Evolutionary conservation across 1,140 invertebrate genomes (phyloP), one percentile per base, ranked within the genome.

Genomic region (Mesaphorura yosii): DNA sequence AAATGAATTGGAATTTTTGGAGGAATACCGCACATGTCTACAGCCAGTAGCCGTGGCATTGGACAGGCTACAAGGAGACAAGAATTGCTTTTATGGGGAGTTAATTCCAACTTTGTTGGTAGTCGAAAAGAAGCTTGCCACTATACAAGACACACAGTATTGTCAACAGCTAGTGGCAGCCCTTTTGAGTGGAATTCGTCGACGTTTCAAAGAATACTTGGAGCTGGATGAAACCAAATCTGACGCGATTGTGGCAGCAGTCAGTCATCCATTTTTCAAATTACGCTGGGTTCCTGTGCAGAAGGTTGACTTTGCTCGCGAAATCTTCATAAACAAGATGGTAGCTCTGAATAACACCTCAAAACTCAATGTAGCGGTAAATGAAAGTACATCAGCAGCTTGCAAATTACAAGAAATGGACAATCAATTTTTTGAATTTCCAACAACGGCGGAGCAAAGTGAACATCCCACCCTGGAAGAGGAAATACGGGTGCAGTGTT

Each of bases 201-300:
- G 17, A 48, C 10, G 2, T 34, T 2, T 14, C 12, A 14, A 10
- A 6, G 40, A 42, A 42, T 42, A 22, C 28, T 48, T 34, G 10
- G 25, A 3, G 6, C 4, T 2, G 7, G 12, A 34, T 37, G 17
- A 10, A 10, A 34, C 10, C n/a, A 10, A 34, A 34, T 10, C 10
- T 10, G 42, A 53, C 41, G 42, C 51, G 7, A 53, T 53, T 15
- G 2, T 53, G 17, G 51, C 42, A 15, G 39, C 51, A 3, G 27
- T 53, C 39, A 26, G 10, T 5, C 51, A 53, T 28, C 51, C 51
- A 7, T 53, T 47, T 45, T 47, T 47, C 41, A 53, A 53, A 47
- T 25, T 53, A 14, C 7, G 44, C 19, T 53, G 51, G 51, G 25
- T 53, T 22, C 51, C 51, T 2, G 2, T 5, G 10, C 6, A 27